Conservation (phyloP, 2,797 vertebrate species). For the Cyclopterus lumpus region DNA sequence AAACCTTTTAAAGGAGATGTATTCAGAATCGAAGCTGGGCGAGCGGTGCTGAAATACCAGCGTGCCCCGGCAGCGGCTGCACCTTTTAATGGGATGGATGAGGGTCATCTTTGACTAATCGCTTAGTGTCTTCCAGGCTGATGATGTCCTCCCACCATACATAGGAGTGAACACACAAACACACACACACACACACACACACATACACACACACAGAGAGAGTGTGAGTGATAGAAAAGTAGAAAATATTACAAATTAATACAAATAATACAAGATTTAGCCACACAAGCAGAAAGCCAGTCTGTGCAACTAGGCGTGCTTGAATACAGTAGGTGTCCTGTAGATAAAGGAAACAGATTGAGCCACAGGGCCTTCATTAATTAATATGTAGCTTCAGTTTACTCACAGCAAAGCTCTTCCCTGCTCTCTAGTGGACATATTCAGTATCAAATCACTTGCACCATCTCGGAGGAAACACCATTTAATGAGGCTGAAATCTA, state of each 20-base stretch:
- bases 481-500: not conserved
- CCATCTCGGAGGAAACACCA: not conserved
- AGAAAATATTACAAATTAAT: not conserved
- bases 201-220: constrained; percentile 21
- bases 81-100: constrained; percentile 86
- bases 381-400: not conserved
- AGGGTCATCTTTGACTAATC: constrained; percentile 94
- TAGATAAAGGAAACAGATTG: not conserved
- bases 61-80: constrained; percentile 47
- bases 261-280: not conserved
- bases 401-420: not conserved
- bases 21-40: constrained; percentile 83
- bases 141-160: constrained; percentile 93
- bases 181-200: constrained; percentile 8
- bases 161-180: constrained; percentile 70
- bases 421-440: constrained; percentile 32
- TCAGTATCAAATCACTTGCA: not conserved
- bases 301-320: not conserved
- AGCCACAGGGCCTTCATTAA: not conserved
- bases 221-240: constrained; percentile 26
- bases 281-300: not conserved
- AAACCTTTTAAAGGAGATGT: constrained; percentile 81
- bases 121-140: constrained; percentile 90
- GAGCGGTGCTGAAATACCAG: constrained; percentile 80
- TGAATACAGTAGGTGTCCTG: not conserved